These are phyloP conservation scores for Probosciger aterrimus DNA, from an alignment of 2,113 vertebrate genomes.

Conservation along the genomic window DNA sequence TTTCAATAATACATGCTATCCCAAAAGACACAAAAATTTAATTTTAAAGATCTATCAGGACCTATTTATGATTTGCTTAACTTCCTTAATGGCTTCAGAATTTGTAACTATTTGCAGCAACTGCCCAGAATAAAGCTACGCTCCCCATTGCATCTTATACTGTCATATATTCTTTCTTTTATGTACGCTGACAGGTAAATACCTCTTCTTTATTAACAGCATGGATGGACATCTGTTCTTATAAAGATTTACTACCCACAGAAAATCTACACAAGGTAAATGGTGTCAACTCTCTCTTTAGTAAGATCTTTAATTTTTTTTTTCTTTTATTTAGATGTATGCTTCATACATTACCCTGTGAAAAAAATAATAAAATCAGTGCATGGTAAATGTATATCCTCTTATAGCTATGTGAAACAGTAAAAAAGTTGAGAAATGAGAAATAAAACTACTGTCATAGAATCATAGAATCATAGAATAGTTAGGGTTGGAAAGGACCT, in stretches of 20 bases:
- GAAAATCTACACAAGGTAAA: neutral
- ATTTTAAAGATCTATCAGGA: neutral
- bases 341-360: neutral
- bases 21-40: neutral
- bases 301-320: neutral
- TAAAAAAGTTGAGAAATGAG: neutral
- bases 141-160: neutral
- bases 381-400: neutral
- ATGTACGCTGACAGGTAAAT: neutral
- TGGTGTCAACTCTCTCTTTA: neutral
- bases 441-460: neutral
- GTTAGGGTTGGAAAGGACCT: too few relatives aligned
- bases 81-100: neutral
- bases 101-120: neutral
- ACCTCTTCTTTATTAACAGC: neutral
- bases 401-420: neutral
- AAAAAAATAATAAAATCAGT: neutral
- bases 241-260: neutral
- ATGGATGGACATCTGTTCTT: neutral
- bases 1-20: neutral
- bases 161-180: neutral
- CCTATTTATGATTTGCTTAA: neutral
- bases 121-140: neutral
- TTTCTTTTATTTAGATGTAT: neutral
- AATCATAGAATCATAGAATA: too few relatives aligned